Evolutionary conservation across 2,113 vertebrate species (phyloP).

Genomic region (Oncorhynchus keta): DNA sequence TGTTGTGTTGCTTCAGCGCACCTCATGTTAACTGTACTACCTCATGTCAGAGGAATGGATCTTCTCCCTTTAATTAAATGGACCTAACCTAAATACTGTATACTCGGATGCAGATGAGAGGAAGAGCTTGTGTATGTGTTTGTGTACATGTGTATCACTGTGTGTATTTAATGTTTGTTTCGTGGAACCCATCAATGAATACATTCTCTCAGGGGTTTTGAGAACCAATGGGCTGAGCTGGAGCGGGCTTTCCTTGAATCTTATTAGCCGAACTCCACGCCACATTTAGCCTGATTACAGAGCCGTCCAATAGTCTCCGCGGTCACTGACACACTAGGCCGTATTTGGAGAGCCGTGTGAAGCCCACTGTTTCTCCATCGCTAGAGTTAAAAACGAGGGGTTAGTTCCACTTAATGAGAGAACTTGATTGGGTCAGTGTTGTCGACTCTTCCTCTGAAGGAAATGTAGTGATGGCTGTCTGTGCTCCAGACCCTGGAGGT

Average conservation of each 20-base stretch:
- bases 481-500: neutral
- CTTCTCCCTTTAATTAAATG: neutral
- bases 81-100: slow-evolving; percentile 38
- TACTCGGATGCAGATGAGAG: slow-evolving; percentile 56
- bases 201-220: slow-evolving; percentile 59
- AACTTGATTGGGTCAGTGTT: neutral
- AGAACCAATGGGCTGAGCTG: slow-evolving; percentile 62
- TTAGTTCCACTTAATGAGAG: neutral
- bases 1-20: no score
- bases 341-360: slow-evolving; percentile 35
- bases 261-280: slow-evolving; percentile 52
- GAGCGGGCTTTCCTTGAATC: slow-evolving; percentile 51
- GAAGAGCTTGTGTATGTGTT: slow-evolving; percentile 48
- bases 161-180: slow-evolving; percentile 47
- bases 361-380: neutral
- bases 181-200: slow-evolving; percentile 47
- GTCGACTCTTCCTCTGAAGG: neutral
- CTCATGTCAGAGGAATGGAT: neutral
- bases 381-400: neutral
- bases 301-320: slow-evolving; percentile 48
- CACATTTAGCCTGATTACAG: slow-evolving; percentile 67
- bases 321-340: slow-evolving; percentile 37
- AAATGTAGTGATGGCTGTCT: neutral
- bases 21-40: neutral
- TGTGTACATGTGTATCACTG: slow-evolving; percentile 10